Evolutionary conservation across 2,888 invertebrate genomes (phyloP).

Genomic region (Meteorus cinctellus): DNA sequence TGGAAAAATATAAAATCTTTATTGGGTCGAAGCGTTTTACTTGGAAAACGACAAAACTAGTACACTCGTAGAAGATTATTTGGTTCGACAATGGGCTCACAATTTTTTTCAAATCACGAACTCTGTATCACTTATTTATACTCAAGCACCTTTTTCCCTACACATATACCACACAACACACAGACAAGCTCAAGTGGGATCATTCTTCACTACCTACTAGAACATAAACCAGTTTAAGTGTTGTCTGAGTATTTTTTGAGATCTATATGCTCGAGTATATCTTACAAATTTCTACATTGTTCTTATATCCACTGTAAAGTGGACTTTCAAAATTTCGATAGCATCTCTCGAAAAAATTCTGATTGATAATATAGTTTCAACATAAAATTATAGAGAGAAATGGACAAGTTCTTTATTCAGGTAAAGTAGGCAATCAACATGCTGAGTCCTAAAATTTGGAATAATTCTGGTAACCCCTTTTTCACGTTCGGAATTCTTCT

Average conservation of each 20-base stretch:
- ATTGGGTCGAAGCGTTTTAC: slow-evolving; percentile 13
- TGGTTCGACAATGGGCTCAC: not conserved
- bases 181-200: not conserved
- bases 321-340: not conserved
- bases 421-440: no score
- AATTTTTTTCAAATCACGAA: slow-evolving; percentile 11
- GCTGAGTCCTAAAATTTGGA: no score
- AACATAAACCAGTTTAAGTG: slow-evolving; percentile 5
- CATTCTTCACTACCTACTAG: not conserved
- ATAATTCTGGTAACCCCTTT: no score
- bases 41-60: not conserved
- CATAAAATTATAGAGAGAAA: not conserved
- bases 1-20: slow-evolving; percentile 9
- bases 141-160: not conserved
- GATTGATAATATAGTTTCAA: not conserved
- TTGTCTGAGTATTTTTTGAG: slow-evolving; percentile 5
- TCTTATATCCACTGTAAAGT: not conserved
- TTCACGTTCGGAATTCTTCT: no score
- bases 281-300: not conserved
- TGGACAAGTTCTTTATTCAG: no score
- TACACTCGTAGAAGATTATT: not conserved
- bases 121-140: not conserved
- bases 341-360: not conserved
- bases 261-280: not conserved
- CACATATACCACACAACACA: not conserved